These are phyloP conservation scores for Ferrisia virgata DNA, from an alignment of 2,888 invertebrate species.

Conservation along the genomic window DNA sequence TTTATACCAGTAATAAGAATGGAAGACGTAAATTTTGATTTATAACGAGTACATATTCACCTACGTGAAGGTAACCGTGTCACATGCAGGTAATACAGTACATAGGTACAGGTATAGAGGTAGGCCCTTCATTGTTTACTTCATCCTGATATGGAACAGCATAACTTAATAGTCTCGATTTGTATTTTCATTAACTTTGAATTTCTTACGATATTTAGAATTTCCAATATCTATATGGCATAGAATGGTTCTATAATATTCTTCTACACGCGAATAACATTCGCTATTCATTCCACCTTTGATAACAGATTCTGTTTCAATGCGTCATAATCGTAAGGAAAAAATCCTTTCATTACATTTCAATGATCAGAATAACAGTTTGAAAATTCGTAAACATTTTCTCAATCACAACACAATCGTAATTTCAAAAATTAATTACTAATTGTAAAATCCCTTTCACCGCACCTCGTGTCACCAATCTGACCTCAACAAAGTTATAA, in stretches of 20 bases:
- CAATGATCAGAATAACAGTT: background rate
- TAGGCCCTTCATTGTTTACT: background rate
- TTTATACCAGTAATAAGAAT: background rate
- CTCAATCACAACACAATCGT: background rate
- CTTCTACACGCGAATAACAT: too few species aligned
- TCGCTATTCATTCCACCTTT: too few species aligned
- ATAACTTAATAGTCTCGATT: background rate
- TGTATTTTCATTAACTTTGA: too few species aligned
- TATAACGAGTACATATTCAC: background rate
- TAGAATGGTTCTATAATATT: too few species aligned
- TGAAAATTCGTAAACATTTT: background rate
- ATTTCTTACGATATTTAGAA: too few species aligned
- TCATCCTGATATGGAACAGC: background rate
- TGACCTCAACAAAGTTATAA: background rate
- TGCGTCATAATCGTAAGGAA: too few species aligned
- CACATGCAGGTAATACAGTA: too few species aligned
- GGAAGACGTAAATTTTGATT: slow-evolving; percentile 10
- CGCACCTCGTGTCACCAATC: background rate
- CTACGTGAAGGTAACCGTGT: background rate
- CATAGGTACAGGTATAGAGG: background rate
- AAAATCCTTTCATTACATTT: background rate
- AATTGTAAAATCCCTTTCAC: background rate
- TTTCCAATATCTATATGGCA: too few species aligned
- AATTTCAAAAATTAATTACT: background rate
- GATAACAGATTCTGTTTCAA: too few species aligned